phyloP scores from a whole-genome alignment of 2,888 invertebrate genomes.

The Portevinia maculata region DNA sequence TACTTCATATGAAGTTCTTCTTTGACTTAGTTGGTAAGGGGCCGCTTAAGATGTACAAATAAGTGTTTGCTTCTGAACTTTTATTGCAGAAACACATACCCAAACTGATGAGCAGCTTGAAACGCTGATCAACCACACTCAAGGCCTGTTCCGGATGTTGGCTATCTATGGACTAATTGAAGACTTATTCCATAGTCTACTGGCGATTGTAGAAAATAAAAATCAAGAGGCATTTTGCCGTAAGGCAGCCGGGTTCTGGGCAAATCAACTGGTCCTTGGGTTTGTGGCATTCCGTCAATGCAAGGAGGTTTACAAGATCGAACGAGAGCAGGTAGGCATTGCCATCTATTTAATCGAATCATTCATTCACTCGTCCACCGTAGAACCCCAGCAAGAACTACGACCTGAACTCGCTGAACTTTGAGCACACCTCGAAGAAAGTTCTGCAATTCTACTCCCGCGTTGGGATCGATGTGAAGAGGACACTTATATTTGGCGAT shows the following conservation, averaged over 20 bases:
- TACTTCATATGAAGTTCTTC: slow-evolving; percentile 80
- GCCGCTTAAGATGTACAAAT: not conserved
- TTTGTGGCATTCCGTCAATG: slow-evolving; percentile 79
- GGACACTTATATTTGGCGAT: slow-evolving; percentile 78
- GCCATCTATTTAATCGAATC: not conserved
- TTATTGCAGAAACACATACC: slow-evolving; percentile 52
- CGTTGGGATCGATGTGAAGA: slow-evolving; percentile 77
- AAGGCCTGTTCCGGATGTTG: slow-evolving; percentile 79
- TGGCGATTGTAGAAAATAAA: slow-evolving; percentile 79
- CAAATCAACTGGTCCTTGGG: slow-evolving; percentile 78
- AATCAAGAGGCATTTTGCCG: slow-evolving; percentile 75
- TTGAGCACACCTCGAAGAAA: slow-evolving; percentile 76
- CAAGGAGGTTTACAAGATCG: slow-evolving; percentile 79
- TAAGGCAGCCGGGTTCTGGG: slow-evolving; percentile 81
- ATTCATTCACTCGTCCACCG: not conserved
- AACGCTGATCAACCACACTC: slow-evolving; percentile 77
- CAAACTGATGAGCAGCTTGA: slow-evolving; percentile 74
- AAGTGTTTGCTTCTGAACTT: not conserved
- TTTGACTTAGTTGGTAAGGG: slow-evolving; percentile 76
- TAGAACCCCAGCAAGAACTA: slow-evolving; percentile 77
- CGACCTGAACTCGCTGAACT: slow-evolving; percentile 77
- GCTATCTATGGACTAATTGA: slow-evolving; percentile 80
- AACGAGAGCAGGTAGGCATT: slow-evolving; percentile 78
- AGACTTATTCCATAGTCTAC: slow-evolving; percentile 78
- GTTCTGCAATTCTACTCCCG: slow-evolving; percentile 77